A percentile compares a stretch with the other conserved stretches of the same genome.
Conservation (phyloP, 2,113 vertebrate species). For the Syngnathus floridae region DNA sequence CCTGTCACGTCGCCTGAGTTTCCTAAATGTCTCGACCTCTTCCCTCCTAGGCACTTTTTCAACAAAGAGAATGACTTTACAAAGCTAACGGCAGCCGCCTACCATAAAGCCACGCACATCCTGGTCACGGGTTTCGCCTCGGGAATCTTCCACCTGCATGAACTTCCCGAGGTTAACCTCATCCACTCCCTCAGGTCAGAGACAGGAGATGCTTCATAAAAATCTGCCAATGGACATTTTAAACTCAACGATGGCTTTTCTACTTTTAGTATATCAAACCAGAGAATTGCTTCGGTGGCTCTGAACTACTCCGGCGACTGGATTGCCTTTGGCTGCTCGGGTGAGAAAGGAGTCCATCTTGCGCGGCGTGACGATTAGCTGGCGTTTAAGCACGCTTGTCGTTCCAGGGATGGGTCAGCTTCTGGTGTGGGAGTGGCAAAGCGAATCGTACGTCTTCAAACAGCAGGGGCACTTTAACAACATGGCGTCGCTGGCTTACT, state of each 20-base stretch:
- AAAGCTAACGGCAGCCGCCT: conserved; percentile 80
- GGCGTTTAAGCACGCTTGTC: not conserved
- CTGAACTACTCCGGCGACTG: conserved; percentile 89
- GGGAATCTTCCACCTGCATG: conserved; percentile 90
- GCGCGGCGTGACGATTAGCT: not conserved
- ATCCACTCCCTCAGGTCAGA: conserved; percentile 92
- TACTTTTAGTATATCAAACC: conserved; percentile 83
- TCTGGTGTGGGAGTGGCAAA: conserved; percentile 98
- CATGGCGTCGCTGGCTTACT: conserved; percentile 88
- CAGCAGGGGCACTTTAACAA: conserved; percentile 98
- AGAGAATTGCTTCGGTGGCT: conserved; percentile 79
- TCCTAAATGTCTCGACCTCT: not conserved
- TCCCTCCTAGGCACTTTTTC: conserved; percentile 79
- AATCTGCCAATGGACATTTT: not conserved
- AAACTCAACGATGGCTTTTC: not conserved
- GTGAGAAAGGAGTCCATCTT: conserved; percentile 51
- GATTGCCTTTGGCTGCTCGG: conserved; percentile 92
- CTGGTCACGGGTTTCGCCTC: conserved; percentile 91
- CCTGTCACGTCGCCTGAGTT: not conserved
- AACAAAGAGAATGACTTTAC: conserved; percentile 94
- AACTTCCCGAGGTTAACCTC: conserved; percentile 89
- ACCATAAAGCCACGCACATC: conserved; percentile 82
- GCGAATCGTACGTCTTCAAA: conserved; percentile 92
- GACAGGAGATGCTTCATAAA: not conserved
- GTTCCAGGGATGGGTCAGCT: conserved; percentile 85